phyloP scores from a whole-genome alignment of 2,888 invertebrate species.

The Shargacucullia verbasci region DNA sequence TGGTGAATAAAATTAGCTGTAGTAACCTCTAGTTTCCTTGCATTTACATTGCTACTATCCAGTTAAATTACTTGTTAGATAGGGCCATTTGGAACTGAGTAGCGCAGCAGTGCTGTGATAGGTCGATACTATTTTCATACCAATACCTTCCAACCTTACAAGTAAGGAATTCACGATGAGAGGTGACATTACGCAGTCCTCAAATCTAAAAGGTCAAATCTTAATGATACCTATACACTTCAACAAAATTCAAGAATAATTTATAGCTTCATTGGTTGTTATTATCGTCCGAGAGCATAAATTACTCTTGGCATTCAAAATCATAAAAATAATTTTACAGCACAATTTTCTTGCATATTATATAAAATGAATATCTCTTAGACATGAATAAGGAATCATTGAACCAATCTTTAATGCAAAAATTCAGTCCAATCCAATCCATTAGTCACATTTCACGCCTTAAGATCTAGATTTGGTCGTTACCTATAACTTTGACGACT shows the following conservation, averaged over 20 bases:
- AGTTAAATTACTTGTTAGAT: conserved; percentile 18
- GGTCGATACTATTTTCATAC: no score
- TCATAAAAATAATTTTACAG: not conserved
- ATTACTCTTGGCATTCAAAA: conserved; percentile 17
- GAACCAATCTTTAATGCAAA: conserved; percentile 1
- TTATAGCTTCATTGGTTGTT: conserved; percentile 43
- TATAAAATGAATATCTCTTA: not conserved
- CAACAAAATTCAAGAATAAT: conserved; percentile 21
- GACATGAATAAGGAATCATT: not conserved
- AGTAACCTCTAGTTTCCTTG: conserved; percentile 39
- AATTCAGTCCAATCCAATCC: not conserved
- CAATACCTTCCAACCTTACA: no score
- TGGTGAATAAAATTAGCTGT: conserved; percentile 43
- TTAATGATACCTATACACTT: not conserved
- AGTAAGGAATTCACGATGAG: no score
- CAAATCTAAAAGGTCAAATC: no score
- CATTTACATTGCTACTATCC: conserved; percentile 21
- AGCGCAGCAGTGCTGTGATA: not conserved
- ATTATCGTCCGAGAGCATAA: conserved; percentile 18
- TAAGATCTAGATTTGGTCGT: conserved; percentile 8
- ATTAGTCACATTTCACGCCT: conserved; percentile 27
- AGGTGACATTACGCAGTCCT: no score
- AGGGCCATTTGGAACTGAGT: conserved; percentile 9
- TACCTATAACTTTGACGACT: conserved; percentile 3
- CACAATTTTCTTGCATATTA: conserved; percentile 2